Base-by-base conservation (phyloP, 1,140 invertebrate species). In the Apis laboriosa region DNA sequence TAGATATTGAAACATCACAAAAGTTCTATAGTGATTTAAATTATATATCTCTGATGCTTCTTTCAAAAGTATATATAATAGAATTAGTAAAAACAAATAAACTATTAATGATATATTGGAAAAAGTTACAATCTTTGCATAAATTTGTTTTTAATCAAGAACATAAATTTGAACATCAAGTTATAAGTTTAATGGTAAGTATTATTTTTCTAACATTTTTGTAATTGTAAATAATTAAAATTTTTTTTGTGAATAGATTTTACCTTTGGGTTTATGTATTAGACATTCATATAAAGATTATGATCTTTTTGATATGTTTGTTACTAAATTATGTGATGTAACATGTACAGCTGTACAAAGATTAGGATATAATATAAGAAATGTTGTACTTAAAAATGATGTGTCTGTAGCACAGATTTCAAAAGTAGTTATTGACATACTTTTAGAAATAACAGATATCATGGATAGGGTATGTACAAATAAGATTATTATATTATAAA, bases 331-430 rank as follows among this genome's bases (percentile, higher is more conserved):
- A 12, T 94, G 96, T 63, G 94, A 95, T 43, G 94, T 95, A 28
- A 95, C 95, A 9, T 96, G 95, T 72, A 95, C 95, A 84, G 94
- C 95, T 51, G 96, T 96, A 2, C 94, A 96, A 5, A 94, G 96
- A 74, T 89, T 96, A 8, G 95, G 94, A 53, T 97, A 96, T 81
- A 92, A 93, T 11, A 92, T 96, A 76, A 92, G 96, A 75, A 95
- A 96, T 88, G 88, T 95, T 19, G 87, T 94, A 79, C 34, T 90
- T 55, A 93, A 90, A 76, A 86, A 90, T 73, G 87, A 92, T 84
- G 86, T 93, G 73, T 91, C 90, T 28, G 80, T 93, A 83, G 85
- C 94, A 93, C 60, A 88, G 79, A 88, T 94, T 93, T 87, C 91
- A 91, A 89, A 95, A 95, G 79, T 89, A 58, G 91, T 89, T 12